Conservation (phyloP, 1,140 invertebrate genomes). For the Bombus impatiens region DNA sequence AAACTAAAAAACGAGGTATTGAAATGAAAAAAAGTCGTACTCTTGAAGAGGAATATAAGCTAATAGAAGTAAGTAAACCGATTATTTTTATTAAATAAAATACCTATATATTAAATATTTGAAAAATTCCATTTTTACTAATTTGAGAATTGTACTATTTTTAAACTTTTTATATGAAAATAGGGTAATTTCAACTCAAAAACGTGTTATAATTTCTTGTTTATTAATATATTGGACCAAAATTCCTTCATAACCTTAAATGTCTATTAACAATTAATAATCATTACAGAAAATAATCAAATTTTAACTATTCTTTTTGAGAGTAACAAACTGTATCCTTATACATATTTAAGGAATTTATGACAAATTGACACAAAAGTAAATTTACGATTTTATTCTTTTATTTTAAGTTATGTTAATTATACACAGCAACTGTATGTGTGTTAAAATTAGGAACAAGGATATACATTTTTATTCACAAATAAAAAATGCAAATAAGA, state of each 20-base stretch:
- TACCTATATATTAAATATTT: background rate
- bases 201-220: background rate
- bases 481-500: background rate
- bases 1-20: slow-evolving; percentile 86
- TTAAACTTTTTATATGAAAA: too few relatives aligned
- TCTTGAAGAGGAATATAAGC: slow-evolving; percentile 88
- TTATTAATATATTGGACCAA: background rate
- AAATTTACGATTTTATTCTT: background rate
- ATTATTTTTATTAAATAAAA: background rate
- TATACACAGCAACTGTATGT: background rate
- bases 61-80: slow-evolving; percentile 81
- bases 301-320: background rate
- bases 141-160: too few relatives aligned
- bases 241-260: background rate
- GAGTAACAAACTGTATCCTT: background rate
- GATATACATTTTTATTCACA: background rate
- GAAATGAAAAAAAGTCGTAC: slow-evolving; percentile 86
- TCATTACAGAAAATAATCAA: background rate
- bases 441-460: background rate
- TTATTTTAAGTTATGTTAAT: background rate
- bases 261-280: background rate
- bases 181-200: background rate
- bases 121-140: background rate
- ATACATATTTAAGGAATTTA: background rate
- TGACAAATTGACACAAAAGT: too few relatives aligned